Evolutionary conservation across 2,888 invertebrate genomes (phyloP), one percentile per base, ranked within the genome.

Genomic region (Drosophila testacea): DNA sequence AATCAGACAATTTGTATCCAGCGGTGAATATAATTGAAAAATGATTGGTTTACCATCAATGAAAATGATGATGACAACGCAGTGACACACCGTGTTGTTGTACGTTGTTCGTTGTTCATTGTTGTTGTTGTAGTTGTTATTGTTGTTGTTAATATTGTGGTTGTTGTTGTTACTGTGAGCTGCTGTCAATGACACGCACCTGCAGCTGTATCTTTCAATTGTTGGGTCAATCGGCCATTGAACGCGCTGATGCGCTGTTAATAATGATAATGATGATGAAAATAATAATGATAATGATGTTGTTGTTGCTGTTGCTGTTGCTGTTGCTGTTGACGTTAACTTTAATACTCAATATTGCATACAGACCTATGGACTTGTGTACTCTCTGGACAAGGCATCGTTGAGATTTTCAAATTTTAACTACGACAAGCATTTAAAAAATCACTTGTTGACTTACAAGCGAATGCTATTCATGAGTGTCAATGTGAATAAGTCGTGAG

Each of bases 1-100:
- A 84, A 84, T 86, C 88, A 88, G 86, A 86, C 88, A 86, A 88
- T 86, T 88, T 88, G 86, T 88, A 86, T 85, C 86, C 86, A 83
- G 86, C 86, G 83, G 86, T 66, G 86, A 88, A 78, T 80, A 83
- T 86, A 86, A 86, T 86, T 86, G 86, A 86, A 86, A 86, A 86
- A 86, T 86, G 88, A 86, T 88, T 88, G 88, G 86, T 81, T 83
- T 88, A 73, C 88, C 88, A 79, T 88, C 82, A 83, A 86, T 88
- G 87, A 80, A 79, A 80, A 81, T 81, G 81, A 87, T 87, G 87
- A 85, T 82, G 79, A 84, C 84, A 82, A 79, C 75, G 76, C 79
- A 72, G 62, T 79, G 81, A 74, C 67, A 73, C 73, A 72, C 64
- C 41, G 38, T 62, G 62, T 59, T 60, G 74, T 61, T 60, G 69